Conservation (phyloP, 1,140 invertebrate genomes). For the Zaprionus lachaisei region DNA sequence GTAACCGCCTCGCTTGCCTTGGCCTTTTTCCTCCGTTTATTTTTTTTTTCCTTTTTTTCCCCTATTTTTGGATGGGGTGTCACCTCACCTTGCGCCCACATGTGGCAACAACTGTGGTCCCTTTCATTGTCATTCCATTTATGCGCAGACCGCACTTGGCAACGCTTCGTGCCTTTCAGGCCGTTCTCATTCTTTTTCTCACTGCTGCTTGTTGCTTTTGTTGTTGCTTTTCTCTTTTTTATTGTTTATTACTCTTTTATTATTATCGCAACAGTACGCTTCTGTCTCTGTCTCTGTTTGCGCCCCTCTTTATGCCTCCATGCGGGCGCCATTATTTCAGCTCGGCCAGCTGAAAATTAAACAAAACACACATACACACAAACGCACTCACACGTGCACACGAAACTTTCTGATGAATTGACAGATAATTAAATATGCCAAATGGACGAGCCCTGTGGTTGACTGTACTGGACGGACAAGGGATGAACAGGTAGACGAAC, state of each 20-base stretch:
- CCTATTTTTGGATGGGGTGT: background rate
- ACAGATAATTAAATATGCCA: slow-evolving; percentile 62
- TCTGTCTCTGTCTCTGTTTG: slow-evolving; percentile 5
- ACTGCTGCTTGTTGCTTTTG: background rate
- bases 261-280: slow-evolving; percentile 46
- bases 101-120: slow-evolving; percentile 34
- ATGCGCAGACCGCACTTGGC: slow-evolving; percentile 39
- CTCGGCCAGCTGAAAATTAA: slow-evolving; percentile 39
- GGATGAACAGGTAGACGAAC: background rate
- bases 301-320: slow-evolving; percentile 1
- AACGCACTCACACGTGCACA: background rate
- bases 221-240: slow-evolving; percentile 6
- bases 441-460: slow-evolving; percentile 33
- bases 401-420: slow-evolving; percentile 43
- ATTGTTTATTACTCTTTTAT: slow-evolving; percentile 56
- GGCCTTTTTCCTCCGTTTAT: slow-evolving; percentile 27
- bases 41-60: background rate
- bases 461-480: background rate
- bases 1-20: slow-evolving; percentile 43
- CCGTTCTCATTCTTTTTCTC: background rate
- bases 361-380: slow-evolving; percentile 38
- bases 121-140: slow-evolving; percentile 49
- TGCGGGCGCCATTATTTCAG: slow-evolving; percentile 44
- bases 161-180: slow-evolving; percentile 38
- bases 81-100: slow-evolving; percentile 38